These are phyloP conservation scores for Choristoneura fumiferana DNA, from an alignment of 1,140 invertebrate species.

Conservation along the genomic window DNA sequence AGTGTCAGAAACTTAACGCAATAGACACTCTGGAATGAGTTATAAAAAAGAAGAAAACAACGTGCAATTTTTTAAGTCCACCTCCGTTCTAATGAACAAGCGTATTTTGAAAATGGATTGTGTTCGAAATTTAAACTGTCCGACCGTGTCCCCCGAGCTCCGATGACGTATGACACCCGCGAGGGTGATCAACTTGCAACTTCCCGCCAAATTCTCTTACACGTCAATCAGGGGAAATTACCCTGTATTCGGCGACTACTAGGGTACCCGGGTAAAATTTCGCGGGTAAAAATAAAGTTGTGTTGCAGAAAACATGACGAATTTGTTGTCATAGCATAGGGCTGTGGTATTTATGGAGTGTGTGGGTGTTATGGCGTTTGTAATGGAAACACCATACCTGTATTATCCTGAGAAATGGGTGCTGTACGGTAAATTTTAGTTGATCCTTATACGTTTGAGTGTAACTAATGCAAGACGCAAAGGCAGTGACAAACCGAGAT, in stretches of 20 bases:
- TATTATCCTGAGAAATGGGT: too few species aligned
- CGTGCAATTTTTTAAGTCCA: too few species aligned
- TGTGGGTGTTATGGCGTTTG: constrained; percentile 7
- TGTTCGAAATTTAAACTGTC: constrained; percentile 63
- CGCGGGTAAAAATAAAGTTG: constrained; percentile 17
- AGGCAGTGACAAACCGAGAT: too few species aligned
- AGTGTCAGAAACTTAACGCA: constrained; percentile 22
- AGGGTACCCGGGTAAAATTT: neutral
- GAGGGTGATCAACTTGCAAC: constrained; percentile 50
- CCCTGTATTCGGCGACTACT: neutral
- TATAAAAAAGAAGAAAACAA: too few species aligned
- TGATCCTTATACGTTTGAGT: neutral
- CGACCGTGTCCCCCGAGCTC: constrained; percentile 32
- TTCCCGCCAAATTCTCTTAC: neutral
- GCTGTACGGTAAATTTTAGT: too few species aligned
- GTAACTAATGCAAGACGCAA: neutral
- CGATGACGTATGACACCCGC: constrained; percentile 56
- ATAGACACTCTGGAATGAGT: constrained; percentile 10
- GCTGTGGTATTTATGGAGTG: constrained; percentile 33
- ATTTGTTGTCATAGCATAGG: constrained; percentile 38
- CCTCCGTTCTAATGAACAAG: neutral
- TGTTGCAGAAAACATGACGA: constrained; percentile 32
- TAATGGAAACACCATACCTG: too few species aligned
- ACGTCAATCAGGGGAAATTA: neutral
- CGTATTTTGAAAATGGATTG: constrained; percentile 49